Percentiles rank a stretch among this genome's conserved stretches.
Conservation (phyloP, 1,140 invertebrate species). For the Nasonia giraulti region DNA sequence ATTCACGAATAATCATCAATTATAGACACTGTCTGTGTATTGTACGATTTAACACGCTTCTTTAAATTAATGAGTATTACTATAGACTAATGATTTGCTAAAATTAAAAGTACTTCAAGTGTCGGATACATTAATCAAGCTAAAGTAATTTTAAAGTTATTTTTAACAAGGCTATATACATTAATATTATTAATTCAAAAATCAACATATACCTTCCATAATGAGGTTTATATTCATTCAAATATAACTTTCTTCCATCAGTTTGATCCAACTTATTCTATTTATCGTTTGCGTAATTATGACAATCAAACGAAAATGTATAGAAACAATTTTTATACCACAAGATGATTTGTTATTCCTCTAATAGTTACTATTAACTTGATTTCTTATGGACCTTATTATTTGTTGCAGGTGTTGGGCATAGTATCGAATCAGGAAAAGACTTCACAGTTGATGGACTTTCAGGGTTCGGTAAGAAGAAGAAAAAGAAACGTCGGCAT, state of each 20-base stretch:
- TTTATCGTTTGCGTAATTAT: no score
- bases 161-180: no score
- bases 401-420: slow-evolving; percentile 72
- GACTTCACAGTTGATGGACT: slow-evolving; percentile 85
- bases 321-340: no score
- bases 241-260: no score
- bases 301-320: no score
- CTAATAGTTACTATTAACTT: no score
- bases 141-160: background rate
- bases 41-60: slow-evolving; percentile 27
- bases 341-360: no score
- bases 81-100: background rate
- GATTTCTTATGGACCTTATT: background rate
- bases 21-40: slow-evolving; percentile 52
- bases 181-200: no score
- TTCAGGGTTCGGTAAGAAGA: slow-evolving; percentile 88
- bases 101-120: background rate
- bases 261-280: no score
- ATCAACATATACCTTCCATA: no score
- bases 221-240: no score
- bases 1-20: slow-evolving; percentile 64
- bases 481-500: slow-evolving; percentile 93
- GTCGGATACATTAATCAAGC: background rate
- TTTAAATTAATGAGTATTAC: slow-evolving; percentile 12
- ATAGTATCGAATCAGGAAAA: slow-evolving; percentile 78